Evolutionary conservation across 1,140 invertebrate genomes (phyloP).

Genomic region (Aphelinus atriplicis): DNA sequence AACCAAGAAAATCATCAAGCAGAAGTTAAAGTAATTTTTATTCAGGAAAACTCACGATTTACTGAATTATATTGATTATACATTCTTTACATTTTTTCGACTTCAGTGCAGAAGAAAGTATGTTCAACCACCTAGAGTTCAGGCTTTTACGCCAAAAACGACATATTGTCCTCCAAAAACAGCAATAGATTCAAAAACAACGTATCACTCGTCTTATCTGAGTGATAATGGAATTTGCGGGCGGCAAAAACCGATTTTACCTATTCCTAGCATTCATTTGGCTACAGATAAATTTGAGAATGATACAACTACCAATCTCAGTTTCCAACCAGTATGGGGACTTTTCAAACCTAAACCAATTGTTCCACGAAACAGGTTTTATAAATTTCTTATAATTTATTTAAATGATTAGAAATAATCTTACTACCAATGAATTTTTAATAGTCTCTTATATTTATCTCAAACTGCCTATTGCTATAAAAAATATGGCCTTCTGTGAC

Average conservation of each 20-base stretch:
- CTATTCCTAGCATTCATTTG: constrained; percentile 52
- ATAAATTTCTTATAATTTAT: constrained; percentile 5
- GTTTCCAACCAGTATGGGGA: constrained; percentile 52
- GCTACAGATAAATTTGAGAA: constrained; percentile 52
- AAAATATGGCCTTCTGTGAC: no score
- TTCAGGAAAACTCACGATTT: background rate
- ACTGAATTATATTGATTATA: no score
- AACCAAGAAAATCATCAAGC: constrained; percentile 21
- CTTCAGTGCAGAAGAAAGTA: constrained; percentile 61
- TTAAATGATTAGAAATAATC: no score
- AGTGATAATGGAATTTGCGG: constrained; percentile 52
- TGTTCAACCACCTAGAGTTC: constrained; percentile 68
- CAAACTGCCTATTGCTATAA: no score
- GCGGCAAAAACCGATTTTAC: constrained; percentile 56
- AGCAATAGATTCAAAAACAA: constrained; percentile 67
- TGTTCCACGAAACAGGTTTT: constrained; percentile 52
- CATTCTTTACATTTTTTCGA: no score
- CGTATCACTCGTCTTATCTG: constrained; percentile 69
- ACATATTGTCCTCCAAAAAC: constrained; percentile 65
- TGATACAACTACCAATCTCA: constrained; percentile 55
- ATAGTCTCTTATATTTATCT: no score
- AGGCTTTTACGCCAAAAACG: constrained; percentile 65
- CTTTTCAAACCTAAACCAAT: constrained; percentile 53
- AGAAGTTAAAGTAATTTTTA: background rate
- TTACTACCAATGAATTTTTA: background rate